Conservation (phyloP, 2,888 invertebrate species). For the Drosophila siamana region DNA sequence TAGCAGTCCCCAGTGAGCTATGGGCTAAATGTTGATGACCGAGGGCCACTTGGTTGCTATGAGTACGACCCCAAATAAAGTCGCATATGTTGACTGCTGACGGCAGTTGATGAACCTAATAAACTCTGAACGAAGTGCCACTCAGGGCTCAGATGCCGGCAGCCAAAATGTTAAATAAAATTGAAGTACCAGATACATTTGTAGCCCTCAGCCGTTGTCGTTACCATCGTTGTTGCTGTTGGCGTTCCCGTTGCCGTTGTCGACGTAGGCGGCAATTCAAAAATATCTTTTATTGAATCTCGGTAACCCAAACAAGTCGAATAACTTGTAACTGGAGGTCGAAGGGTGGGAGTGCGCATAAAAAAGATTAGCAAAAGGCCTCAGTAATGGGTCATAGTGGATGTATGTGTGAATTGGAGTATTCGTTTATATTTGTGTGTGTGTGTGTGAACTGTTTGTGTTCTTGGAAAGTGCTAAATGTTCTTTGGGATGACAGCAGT, state of each 20-base stretch:
- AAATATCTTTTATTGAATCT: constrained; percentile 76
- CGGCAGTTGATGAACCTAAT: constrained; percentile 74
- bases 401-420: constrained; percentile 21
- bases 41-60: constrained; percentile 49
- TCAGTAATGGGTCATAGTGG: constrained; percentile 65
- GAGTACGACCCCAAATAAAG: constrained; percentile 58
- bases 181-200: constrained; percentile 60
- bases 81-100: constrained; percentile 69
- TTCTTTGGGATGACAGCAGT: constrained; percentile 52
- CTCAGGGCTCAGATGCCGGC: constrained; percentile 53
- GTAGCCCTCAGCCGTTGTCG: constrained; percentile 39
- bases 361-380: constrained; percentile 67
- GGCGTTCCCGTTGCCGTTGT: constrained; percentile 10
- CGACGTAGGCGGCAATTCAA: constrained; percentile 52
- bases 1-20: constrained; percentile 9
- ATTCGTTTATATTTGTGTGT: constrained; percentile 3
- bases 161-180: constrained; percentile 72
- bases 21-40: constrained; percentile 18
- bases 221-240: constrained; percentile 4
- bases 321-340: constrained; percentile 26
- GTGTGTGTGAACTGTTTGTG: constrained; percentile 7
- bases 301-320: constrained; percentile 47
- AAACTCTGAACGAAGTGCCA: constrained; percentile 67
- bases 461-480: constrained; percentile 12
- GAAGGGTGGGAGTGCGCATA: constrained; percentile 40